A percentile compares a stretch with the other conserved stretches of the same genome.
These are phyloP conservation scores for Nerophis ophidion DNA, from an alignment of 2,113 vertebrate species.

Conservation along the genomic window DNA sequence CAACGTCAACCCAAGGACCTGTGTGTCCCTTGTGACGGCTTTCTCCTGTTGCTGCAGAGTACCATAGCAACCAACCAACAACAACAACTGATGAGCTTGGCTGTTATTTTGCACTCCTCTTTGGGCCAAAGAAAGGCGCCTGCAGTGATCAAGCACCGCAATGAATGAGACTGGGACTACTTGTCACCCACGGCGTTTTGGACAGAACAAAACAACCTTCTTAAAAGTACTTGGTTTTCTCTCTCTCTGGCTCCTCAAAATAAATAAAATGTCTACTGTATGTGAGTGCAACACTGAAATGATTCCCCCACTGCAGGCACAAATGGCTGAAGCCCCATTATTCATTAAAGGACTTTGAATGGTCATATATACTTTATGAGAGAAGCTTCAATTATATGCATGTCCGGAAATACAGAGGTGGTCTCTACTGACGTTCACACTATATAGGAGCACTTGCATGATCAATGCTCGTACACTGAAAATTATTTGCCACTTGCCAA, in stretches of 20 bases:
- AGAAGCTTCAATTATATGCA: background rate
- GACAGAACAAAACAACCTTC: background rate
- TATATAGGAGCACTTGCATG: background rate
- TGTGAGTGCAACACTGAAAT: slow-evolving; percentile 17
- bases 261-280: background rate
- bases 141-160: slow-evolving; percentile 12
- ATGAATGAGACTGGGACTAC: background rate
- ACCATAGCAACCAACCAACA: slow-evolving; percentile 30
- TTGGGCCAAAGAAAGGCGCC: background rate
- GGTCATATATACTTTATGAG: slow-evolving; percentile 6
- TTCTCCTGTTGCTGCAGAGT: slow-evolving; percentile 18
- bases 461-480: background rate
- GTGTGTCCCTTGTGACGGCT: background rate
- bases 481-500: too few species aligned
- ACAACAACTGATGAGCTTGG: background rate
- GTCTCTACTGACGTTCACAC: background rate
- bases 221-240: background rate
- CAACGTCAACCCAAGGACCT: background rate
- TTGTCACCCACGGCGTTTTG: background rate
- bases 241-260: slow-evolving; percentile 9
- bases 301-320: slow-evolving; percentile 20
- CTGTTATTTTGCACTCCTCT: background rate
- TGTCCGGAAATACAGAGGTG: background rate
- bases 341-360: slow-evolving; percentile 38
- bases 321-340: slow-evolving; percentile 50